Percentiles rank a stretch among this genome's conserved stretches.
phyloP scores from a whole-genome alignment of 2,113 vertebrate genomes.

The Gobiocypris rarus region DNA sequence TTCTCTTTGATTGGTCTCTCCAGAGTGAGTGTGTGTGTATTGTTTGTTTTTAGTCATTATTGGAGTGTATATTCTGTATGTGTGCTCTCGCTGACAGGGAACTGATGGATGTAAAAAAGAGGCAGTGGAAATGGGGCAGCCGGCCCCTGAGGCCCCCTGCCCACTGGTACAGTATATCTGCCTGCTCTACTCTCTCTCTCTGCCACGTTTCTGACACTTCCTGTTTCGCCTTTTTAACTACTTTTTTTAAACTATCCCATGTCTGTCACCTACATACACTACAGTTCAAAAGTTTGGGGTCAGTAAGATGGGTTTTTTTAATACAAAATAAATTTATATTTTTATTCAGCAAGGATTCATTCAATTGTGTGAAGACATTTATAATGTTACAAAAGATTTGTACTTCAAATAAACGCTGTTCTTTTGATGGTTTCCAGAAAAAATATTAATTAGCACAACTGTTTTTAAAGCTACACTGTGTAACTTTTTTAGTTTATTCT shows the following conservation, averaged over 20 bases:
- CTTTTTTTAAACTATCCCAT: background rate
- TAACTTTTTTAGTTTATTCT: too few species aligned
- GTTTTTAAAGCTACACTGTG: too few species aligned
- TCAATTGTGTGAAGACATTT: too few species aligned
- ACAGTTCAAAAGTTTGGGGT: background rate
- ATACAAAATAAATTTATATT: too few species aligned
- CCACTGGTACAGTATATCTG: slow-evolving; percentile 61
- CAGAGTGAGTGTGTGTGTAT: slow-evolving; percentile 23
- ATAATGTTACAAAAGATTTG: background rate
- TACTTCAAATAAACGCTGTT: background rate
- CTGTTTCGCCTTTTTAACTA: slow-evolving; percentile 2
- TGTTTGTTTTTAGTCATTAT: slow-evolving; percentile 14
- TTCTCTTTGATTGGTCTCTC: slow-evolving; percentile 31
- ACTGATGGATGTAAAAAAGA: slow-evolving; percentile 58
- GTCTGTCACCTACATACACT: background rate
- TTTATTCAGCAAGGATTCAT: too few species aligned
- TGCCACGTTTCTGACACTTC: slow-evolving; percentile 3
- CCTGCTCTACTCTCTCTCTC: slow-evolving; percentile 29
- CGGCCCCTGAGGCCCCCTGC: slow-evolving; percentile 54
- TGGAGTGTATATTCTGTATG: slow-evolving; percentile 31
- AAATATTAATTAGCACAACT: too few species aligned
- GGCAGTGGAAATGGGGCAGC: slow-evolving; percentile 49
- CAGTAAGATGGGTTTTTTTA: too few species aligned
- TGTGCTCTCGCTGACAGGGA: slow-evolving; percentile 55
- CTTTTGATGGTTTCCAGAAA: background rate